Evolutionary conservation across 2,888 invertebrate genomes (phyloP).

Genomic region (Synergus umbraculus): DNA sequence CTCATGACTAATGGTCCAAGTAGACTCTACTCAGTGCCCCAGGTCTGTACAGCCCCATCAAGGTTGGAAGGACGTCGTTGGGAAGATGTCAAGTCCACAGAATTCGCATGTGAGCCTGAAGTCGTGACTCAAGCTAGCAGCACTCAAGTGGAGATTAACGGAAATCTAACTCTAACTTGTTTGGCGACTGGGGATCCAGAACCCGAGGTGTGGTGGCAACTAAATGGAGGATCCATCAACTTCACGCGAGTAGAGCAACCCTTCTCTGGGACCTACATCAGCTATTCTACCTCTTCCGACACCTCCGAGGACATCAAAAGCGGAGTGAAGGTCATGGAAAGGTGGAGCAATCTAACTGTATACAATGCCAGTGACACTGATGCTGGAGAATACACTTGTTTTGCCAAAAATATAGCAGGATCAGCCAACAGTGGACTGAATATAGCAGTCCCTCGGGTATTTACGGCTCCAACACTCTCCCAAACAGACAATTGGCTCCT

Average conservation of each 20-base stretch:
- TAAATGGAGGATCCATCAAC: conserved; percentile 84
- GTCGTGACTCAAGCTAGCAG: conserved; percentile 79
- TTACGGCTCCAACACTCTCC: conserved; percentile 88
- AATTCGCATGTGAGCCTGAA: conserved; percentile 90
- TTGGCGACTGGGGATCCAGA: conserved; percentile 90
- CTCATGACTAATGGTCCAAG: conserved; percentile 80
- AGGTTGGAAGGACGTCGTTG: conserved; percentile 85
- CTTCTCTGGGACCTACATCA: conserved; percentile 53
- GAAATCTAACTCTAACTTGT: conserved; percentile 90
- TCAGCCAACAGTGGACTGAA: conserved; percentile 79
- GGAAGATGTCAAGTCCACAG: conserved; percentile 86
- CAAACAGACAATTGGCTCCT: conserved; percentile 86
- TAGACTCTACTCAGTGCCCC: conserved; percentile 87
- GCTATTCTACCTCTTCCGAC: conserved; percentile 59
- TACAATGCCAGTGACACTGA: conserved; percentile 89
- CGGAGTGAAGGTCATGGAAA: conserved; percentile 67
- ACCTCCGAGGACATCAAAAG: conserved; percentile 47
- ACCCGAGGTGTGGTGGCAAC: conserved; percentile 89
- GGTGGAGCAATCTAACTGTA: conserved; percentile 91
- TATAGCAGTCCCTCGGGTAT: conserved; percentile 83
- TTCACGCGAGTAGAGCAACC: conserved; percentile 63
- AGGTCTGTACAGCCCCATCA: conserved; percentile 86
- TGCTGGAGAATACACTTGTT: conserved; percentile 91
- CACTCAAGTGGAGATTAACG: conserved; percentile 87
- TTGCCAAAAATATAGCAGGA: conserved; percentile 83